phyloP scores from a whole-genome alignment of 2,113 vertebrate genomes.

The Caretta caretta region DNA sequence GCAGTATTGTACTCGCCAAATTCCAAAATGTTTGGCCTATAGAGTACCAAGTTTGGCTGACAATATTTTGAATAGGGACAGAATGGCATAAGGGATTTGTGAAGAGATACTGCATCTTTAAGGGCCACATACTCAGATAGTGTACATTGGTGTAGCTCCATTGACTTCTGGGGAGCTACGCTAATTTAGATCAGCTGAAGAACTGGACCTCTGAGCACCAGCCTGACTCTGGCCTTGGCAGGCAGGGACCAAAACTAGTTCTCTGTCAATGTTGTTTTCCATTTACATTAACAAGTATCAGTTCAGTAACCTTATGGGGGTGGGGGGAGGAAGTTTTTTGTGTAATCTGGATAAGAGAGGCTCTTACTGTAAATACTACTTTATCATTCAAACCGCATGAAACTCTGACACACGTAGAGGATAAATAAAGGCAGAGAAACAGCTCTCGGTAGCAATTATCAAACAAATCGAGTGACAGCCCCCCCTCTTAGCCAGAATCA shows the following conservation, averaged over 20 bases:
- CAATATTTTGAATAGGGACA: not conserved
- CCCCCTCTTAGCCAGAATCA: not conserved
- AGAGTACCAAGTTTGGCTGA: not conserved
- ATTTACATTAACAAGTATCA: not conserved
- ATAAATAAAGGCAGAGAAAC: not conserved
- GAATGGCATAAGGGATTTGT: fast-evolving
- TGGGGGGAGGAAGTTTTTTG: not conserved
- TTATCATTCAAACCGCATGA: not conserved
- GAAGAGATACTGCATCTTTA: not conserved
- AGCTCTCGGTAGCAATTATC: not conserved
- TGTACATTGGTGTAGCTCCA: not conserved
- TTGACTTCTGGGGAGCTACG: fast-evolving
- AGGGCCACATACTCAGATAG: not conserved
- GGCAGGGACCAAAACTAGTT: fast-evolving
- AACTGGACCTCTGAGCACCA: not conserved
- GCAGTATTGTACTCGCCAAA: fast-evolving
- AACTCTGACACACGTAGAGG: not conserved
- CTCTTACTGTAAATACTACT: not conserved
- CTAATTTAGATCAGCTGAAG: not conserved
- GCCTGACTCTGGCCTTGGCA: not conserved
- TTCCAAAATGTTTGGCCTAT: no score
- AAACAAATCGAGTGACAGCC: not conserved
- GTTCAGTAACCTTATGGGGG: not conserved
- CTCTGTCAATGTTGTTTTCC: not conserved
- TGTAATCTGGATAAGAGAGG: not conserved